phyloP scores from a whole-genome alignment of 2,888 invertebrate genomes.

The Linyphia triangularis region DNA sequence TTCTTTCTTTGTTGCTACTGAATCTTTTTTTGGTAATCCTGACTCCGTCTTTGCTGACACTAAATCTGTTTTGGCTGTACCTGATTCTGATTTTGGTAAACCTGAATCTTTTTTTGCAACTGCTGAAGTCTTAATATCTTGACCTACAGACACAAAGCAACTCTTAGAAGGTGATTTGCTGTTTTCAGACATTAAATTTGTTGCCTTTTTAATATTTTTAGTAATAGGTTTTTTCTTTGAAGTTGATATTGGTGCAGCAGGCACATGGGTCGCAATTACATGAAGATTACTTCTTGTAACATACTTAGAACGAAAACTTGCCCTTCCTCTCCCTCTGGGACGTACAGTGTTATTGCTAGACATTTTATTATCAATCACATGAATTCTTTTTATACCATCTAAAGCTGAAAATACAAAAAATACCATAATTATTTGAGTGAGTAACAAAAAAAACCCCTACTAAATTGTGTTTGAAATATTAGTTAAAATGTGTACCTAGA shows the following conservation, averaged over 20 bases:
- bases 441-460: too few relatives aligned
- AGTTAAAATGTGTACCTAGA: too few relatives aligned
- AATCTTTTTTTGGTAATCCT: neutral
- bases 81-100: neutral
- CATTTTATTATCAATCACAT: neutral
- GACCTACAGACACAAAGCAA: neutral
- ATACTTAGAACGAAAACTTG: neutral
- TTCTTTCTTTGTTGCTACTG: neutral
- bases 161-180: neutral
- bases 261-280: slow-evolving; percentile 6
- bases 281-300: slow-evolving; percentile 7
- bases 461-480: too few relatives aligned
- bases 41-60: neutral
- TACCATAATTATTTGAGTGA: too few relatives aligned
- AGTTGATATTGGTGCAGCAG: neutral
- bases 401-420: too few relatives aligned
- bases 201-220: neutral
- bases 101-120: neutral
- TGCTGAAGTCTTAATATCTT: neutral
- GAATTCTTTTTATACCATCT: too few relatives aligned
- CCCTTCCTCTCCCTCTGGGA: slow-evolving; percentile 1
- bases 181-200: neutral
- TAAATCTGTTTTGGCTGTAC: neutral
- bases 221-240: neutral
- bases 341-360: neutral